A percentile compares a stretch with the other conserved stretches of the same genome.
phyloP scores from a whole-genome alignment of 2,888 invertebrate species.

The Sisyra nigra region DNA sequence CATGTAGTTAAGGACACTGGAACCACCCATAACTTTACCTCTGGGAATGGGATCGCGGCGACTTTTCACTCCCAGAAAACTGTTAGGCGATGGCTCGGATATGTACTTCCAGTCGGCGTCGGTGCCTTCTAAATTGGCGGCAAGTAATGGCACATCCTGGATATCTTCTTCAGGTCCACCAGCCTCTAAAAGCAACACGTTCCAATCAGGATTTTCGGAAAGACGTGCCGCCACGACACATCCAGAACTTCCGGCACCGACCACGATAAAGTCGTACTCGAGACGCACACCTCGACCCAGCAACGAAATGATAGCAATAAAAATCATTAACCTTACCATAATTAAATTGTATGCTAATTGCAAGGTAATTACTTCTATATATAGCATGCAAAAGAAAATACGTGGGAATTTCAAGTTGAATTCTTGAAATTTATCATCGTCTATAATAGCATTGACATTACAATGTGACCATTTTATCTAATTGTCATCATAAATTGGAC shows the following conservation, averaged over 20 bases:
- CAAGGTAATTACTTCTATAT: too few relatives aligned
- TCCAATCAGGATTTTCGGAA: slow-evolving; percentile 27
- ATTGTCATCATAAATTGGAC: too few relatives aligned
- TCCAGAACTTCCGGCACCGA: slow-evolving; percentile 34
- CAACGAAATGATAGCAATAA: too few relatives aligned
- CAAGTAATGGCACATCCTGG: slow-evolving; percentile 49
- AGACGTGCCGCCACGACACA: slow-evolving; percentile 33
- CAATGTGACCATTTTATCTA: too few relatives aligned
- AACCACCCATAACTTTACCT: slow-evolving; percentile 72
- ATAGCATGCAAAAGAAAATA: too few relatives aligned
- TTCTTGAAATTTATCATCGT: too few relatives aligned
- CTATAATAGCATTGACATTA: too few relatives aligned
- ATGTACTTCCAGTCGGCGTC: slow-evolving; percentile 44
- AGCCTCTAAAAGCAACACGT: slow-evolving; percentile 33
- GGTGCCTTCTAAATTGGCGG: too few relatives aligned
- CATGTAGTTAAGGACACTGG: slow-evolving; percentile 68
- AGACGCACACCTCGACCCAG: too few relatives aligned
- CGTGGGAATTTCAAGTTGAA: too few relatives aligned
- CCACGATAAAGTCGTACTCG: slow-evolving; percentile 21
- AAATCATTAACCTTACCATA: too few relatives aligned
- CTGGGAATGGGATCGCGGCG: slow-evolving; percentile 24
- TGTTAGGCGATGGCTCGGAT: slow-evolving; percentile 27
- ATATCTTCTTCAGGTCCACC: slow-evolving; percentile 37
- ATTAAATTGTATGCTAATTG: too few relatives aligned
- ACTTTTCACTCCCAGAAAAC: slow-evolving; percentile 23